Evolutionary conservation across 1,140 invertebrate species (phyloP), one percentile per base, ranked within the genome.

Genomic region (Eriosoma lanigerum): DNA sequence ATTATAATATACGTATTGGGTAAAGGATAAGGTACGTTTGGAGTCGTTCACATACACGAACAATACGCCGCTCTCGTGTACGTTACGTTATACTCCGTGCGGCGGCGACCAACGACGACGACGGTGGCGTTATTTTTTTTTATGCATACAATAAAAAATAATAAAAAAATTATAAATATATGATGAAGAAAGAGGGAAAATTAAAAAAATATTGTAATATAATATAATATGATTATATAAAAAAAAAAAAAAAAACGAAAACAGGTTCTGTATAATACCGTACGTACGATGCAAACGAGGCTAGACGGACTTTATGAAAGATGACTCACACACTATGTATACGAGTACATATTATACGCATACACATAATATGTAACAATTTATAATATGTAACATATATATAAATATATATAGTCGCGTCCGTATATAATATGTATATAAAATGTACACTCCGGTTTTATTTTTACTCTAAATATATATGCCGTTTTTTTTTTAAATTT

Each of bases 161-260:
- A 60, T 58, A 54, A 26, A 76, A 75, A 32, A 58, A 15, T n/a
- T n/a, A n/a, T n/a, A n/a, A n/a, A n/a, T n/a, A n/a, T n/a, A n/a
- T n/a, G n/a, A n/a, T n/a, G 44, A n/a, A 75, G 44, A 46, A 68
- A 38, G 8, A 38, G 8, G 32, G 8, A 38, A 38, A 38, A 38
- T 4, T 38, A 8, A 38, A 38, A 26, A 62, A 44, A 66, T 10
- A 8, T 19, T 17, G 29, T 38, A 54, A 75, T 56, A 72, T 72
- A 78, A 78, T 78, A 78, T 76, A 76, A 29, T 62, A 29, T 58
- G 46, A n/a, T n/a, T n/a, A n/a, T n/a, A n/a, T n/a, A n/a, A n/a
- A n/a, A n/a, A n/a, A n/a, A n/a, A n/a, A n/a, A n/a, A n/a, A n/a
- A 62, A 60, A 60, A 60, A 76, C 21, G 38, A 75, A 78, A 78